phyloP scores from a whole-genome alignment of 1,140 invertebrate genomes.

The Phymorhynchus buccinoides region DNA sequence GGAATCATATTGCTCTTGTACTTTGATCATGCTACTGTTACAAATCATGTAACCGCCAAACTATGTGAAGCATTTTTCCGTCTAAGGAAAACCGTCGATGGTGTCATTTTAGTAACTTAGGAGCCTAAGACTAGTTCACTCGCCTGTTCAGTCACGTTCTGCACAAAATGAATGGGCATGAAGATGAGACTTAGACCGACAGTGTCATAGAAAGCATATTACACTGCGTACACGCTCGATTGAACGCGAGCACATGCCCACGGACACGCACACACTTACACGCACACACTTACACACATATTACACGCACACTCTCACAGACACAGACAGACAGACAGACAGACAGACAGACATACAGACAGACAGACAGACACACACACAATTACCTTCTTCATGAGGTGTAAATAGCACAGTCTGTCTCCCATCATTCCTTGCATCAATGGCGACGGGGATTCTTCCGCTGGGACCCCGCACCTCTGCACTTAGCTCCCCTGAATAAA shows the following conservation, averaged over 20 bases:
- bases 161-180: too few species aligned
- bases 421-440: slow-evolving; percentile 62
- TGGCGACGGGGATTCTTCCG: slow-evolving; percentile 73
- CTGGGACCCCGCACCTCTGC: slow-evolving; percentile 82
- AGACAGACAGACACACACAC: background rate
- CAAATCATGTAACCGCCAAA: too few species aligned
- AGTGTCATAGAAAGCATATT: too few species aligned
- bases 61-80: too few species aligned
- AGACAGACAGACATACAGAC: background rate
- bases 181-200: too few species aligned
- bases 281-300: background rate
- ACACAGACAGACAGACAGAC: background rate
- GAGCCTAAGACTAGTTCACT: too few species aligned
- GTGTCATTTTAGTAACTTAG: too few species aligned
- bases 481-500: slow-evolving; percentile 77
- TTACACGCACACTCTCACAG: background rate
- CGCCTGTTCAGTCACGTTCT: too few species aligned
- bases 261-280: background rate
- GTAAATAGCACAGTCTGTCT: slow-evolving; percentile 66
- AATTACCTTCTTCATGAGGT: slow-evolving; percentile 65
- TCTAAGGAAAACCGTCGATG: too few species aligned
- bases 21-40: too few species aligned
- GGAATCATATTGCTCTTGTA: too few species aligned
- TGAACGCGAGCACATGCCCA: background rate
- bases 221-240: background rate